Evolutionary conservation across 2,888 invertebrate species (phyloP).

Genomic region (Exocentrus adspersus): DNA sequence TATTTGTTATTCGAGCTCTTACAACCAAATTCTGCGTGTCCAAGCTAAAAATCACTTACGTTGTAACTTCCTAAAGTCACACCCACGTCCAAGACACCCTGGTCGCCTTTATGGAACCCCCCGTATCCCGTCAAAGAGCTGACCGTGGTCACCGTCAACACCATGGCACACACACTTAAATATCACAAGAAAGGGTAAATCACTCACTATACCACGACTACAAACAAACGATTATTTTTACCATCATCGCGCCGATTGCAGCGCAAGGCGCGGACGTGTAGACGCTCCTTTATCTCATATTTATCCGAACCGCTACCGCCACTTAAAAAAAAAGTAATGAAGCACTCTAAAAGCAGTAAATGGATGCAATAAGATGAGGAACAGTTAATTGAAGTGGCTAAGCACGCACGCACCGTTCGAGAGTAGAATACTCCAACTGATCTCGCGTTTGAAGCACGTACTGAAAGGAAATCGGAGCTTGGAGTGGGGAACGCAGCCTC

Average conservation of each 20-base stretch:
- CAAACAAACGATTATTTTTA: not conserved
- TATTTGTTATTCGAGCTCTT: no score
- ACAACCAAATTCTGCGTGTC: no score
- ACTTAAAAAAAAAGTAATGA: no score
- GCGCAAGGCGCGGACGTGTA: no score
- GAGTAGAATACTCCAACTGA: not conserved
- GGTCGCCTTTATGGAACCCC: constrained; percentile 54
- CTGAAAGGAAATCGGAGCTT: not conserved
- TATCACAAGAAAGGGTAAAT: not conserved
- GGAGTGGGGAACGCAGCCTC: not conserved
- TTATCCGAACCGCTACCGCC: no score
- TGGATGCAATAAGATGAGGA: no score
- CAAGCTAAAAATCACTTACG: constrained; percentile 50
- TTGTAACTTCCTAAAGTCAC: constrained; percentile 56
- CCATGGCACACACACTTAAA: constrained; percentile 49
- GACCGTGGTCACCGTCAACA: constrained; percentile 58
- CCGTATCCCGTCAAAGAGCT: constrained; percentile 56
- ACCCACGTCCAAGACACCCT: constrained; percentile 50
- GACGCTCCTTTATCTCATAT: not conserved
- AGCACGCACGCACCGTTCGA: not conserved
- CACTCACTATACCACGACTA: not conserved
- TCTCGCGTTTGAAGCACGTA: not conserved
- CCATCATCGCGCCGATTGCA: no score
- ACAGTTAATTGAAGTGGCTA: not conserved
- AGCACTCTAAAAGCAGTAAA: no score